Base-by-base conservation (phyloP, 2,888 invertebrate genomes). In the Drosophila kokeensis region DNA sequence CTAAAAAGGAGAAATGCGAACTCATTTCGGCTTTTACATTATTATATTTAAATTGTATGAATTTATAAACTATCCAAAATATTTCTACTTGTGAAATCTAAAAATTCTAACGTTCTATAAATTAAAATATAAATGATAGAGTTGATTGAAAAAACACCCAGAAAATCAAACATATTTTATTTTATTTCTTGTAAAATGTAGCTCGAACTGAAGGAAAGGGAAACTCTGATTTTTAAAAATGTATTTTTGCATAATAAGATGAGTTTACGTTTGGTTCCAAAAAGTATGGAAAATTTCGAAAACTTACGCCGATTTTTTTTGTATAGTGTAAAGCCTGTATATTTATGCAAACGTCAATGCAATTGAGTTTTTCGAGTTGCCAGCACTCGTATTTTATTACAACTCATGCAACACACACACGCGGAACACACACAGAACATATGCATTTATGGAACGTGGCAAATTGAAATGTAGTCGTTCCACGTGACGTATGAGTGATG, bases 401-500 rank as follows among this genome's bases (percentile, higher is more conserved):
- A 81, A 79, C 74, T 77, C 74, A 82, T 66, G 60, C 59, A 45
- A 57, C 54, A 27, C 24, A 32, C 63, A 62, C 65, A 60, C 55
- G 32, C 55, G 32, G 32, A 32, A 58, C 54, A 13, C 32, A 29
- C 73, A 60, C 29, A 29, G 18, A 24, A 11, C 29, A 48, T 27
- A 18, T 24, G 45, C 15, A 45, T 45, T 24, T 45, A 45, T 45
- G 45, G 45, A 45, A 45, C 45, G 54, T 65, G 54, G 60, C 70
- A 73, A 85, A 82, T 87, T 84, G 87, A 87, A 82, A 79, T 69
- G 82, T 77, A 80, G 80, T 68, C 87, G 71, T 76, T 63, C 80
- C 80, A 87, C 82, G 82, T 89, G 89, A 89, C 85, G 85, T 86
- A 89, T 86, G 85, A 86, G 85, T 87, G 89, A 89, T 86, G 89